Evolutionary conservation across 2,113 vertebrate species (phyloP).

Genomic region (Tylochromis polylepis): DNA sequence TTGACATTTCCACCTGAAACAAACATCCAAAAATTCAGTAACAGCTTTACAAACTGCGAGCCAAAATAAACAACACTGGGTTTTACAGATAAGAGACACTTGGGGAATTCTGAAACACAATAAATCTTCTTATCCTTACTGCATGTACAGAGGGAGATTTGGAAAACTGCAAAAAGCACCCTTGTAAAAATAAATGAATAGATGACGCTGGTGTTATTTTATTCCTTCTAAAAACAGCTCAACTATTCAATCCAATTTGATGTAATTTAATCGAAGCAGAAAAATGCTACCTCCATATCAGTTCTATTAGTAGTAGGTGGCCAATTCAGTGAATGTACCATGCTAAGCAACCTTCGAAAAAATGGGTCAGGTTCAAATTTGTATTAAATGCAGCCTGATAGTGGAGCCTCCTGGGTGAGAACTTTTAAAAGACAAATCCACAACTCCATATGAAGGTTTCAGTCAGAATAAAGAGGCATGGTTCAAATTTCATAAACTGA

Average conservation of each 20-base stretch:
- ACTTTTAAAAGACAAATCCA: background rate
- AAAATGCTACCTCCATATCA: background rate
- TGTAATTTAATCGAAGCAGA: background rate
- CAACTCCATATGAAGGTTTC: background rate
- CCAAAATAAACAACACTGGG: background rate
- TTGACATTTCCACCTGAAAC: background rate
- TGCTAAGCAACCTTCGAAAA: background rate
- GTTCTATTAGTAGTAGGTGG: background rate
- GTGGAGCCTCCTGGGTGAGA: background rate
- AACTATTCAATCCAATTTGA: background rate
- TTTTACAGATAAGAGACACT: background rate
- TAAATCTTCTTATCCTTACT: background rate
- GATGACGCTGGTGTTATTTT: background rate
- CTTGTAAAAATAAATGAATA: background rate
- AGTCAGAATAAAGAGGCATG: background rate
- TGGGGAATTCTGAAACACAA: background rate
- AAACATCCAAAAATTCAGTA: background rate
- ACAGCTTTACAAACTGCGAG: background rate
- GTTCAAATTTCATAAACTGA: background rate
- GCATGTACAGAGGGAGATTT: background rate
- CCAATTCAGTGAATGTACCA: background rate
- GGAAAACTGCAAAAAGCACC: background rate
- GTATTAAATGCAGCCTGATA: background rate
- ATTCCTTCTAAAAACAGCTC: background rate
- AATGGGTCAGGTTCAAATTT: background rate